phyloP scores from a whole-genome alignment of 2,113 vertebrate species.

The Caretta caretta region DNA sequence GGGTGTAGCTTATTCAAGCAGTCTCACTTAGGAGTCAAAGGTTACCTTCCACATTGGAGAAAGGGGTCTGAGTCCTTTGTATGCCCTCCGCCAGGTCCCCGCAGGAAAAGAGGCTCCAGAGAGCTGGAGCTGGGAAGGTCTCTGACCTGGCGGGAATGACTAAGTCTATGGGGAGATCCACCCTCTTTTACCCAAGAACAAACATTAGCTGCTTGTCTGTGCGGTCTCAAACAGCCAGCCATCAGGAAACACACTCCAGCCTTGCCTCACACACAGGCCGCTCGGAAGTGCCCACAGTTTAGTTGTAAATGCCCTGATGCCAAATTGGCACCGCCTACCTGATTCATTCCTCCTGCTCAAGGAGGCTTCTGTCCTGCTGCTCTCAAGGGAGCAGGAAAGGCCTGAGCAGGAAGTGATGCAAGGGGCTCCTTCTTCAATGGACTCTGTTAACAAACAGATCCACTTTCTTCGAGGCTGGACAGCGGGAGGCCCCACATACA shows the following conservation, averaged over 20 bases:
- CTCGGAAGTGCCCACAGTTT: not conserved
- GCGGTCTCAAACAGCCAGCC: not conserved
- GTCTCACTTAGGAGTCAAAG: not conserved
- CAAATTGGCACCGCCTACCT: not conserved
- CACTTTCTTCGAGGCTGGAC: not conserved
- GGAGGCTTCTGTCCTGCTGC: not conserved
- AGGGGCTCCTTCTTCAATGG: not conserved
- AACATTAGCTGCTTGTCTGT: not conserved
- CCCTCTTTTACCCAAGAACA: not conserved
- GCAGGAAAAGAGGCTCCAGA: not conserved
- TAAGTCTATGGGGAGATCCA: not conserved
- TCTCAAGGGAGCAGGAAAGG: not conserved
- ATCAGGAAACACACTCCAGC: not conserved
- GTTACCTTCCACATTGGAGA: not conserved
- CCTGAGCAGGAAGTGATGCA: not conserved
- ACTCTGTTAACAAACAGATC: not conserved
- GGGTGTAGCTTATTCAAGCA: not conserved
- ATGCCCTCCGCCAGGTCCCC: not conserved
- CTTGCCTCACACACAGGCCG: not conserved
- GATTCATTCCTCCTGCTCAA: not conserved
- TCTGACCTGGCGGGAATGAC: not conserved
- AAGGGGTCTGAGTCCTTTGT: not conserved
- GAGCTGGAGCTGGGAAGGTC: too few species aligned
- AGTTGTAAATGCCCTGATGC: not conserved
- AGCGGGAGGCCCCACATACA: not conserved